Conservation (phyloP, 1,140 invertebrate species). For the Dendrolimus punctatus region DNA sequence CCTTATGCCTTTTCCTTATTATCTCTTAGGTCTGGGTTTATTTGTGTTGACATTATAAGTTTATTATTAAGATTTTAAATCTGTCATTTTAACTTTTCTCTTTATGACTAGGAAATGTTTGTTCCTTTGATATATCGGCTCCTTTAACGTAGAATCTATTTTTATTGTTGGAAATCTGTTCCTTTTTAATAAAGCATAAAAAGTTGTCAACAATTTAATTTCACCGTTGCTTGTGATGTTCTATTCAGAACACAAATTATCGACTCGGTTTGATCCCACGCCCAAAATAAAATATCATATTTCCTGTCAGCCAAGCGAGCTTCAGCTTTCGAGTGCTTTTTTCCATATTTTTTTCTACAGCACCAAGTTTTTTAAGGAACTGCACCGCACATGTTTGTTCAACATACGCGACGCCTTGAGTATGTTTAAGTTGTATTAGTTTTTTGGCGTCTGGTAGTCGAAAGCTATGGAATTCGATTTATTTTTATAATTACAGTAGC, state of each 20-base stretch:
- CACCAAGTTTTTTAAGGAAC: conserved; percentile 58
- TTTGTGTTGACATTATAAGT: neutral
- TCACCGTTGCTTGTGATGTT: conserved; percentile 50
- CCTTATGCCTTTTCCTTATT: no score
- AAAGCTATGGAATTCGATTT: conserved; percentile 4
- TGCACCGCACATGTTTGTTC: conserved; percentile 63
- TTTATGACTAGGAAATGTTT: conserved; percentile 13
- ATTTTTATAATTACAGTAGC: neutral
- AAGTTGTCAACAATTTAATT: conserved; percentile 53
- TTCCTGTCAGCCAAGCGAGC: conserved; percentile 60
- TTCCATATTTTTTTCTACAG: conserved; percentile 49
- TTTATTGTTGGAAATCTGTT: conserved; percentile 22
- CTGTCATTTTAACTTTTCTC: conserved; percentile 2
- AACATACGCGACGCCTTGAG: conserved; percentile 43
- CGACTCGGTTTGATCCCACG: conserved; percentile 67
- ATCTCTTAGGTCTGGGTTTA: no score
- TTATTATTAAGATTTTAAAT: conserved; percentile 1
- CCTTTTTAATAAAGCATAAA: conserved; percentile 31
- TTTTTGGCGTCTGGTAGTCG: conserved; percentile 37
- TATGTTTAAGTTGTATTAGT: conserved; percentile 27
- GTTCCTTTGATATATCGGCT: conserved; percentile 14
- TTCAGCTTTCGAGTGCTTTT: conserved; percentile 62
- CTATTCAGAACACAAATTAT: conserved; percentile 63
- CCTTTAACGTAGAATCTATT: conserved; percentile 17
- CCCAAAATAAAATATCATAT: conserved; percentile 71